These are phyloP conservation scores for Elaphurus davidianus DNA, from an alignment of 2,113 vertebrate species.

Conservation along the genomic window DNA sequence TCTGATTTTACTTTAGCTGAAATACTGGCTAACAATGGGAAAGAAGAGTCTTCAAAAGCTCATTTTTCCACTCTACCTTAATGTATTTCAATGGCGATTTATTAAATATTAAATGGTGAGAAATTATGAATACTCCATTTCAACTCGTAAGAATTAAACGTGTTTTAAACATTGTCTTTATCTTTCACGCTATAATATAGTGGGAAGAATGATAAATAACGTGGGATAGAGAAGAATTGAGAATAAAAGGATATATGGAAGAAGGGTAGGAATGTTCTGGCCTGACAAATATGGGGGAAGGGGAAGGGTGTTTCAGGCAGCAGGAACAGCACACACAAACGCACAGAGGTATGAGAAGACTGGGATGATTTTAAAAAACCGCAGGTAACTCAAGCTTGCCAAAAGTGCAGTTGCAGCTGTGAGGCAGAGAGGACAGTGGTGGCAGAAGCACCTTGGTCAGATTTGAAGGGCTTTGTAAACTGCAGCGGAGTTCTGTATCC, in stretches of 20 bases:
- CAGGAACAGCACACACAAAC: background rate
- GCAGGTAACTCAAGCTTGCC: no score
- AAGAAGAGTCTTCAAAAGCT: background rate
- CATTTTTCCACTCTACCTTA: background rate
- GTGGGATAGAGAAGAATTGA: background rate
- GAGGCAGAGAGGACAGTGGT: background rate
- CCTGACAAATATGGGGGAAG: background rate
- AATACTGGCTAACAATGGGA: background rate
- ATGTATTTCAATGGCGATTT: background rate
- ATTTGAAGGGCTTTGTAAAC: background rate
- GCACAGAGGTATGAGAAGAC: background rate
- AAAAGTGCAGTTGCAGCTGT: background rate
- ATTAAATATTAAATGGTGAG: background rate
- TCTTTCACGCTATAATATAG: background rate
- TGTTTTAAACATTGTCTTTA: background rate
- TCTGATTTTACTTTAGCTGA: background rate
- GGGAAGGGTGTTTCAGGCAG: background rate
- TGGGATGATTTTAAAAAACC: background rate
- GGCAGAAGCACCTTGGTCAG: no score
- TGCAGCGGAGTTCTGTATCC: background rate
- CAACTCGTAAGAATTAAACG: background rate
- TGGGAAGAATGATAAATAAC: background rate
- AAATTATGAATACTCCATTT: conserved; percentile 12
- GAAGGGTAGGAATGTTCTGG: background rate
- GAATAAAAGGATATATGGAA: background rate